A percentile compares a stretch with the other conserved stretches of the same genome.
These are phyloP conservation scores for Ectropis grisescens DNA, from an alignment of 1,140 invertebrate species.

Conservation along the genomic window DNA sequence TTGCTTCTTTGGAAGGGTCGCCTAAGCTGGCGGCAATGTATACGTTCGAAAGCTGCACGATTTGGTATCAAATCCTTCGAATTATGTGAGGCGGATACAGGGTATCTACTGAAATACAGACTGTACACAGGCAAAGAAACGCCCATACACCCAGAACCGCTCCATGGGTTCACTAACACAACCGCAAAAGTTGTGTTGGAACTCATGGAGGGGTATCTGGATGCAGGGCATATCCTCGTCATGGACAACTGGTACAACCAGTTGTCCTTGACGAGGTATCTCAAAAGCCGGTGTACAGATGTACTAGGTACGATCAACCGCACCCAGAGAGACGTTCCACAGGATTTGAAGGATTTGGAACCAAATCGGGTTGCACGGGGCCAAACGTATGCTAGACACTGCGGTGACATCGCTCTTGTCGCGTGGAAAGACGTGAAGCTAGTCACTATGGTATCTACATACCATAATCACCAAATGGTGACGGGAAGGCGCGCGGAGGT, in stretches of 20 bases:
- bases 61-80: slow-evolving; percentile 22
- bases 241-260: slow-evolving; percentile 10
- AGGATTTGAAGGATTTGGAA: too few species aligned
- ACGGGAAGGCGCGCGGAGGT: slow-evolving; percentile 6
- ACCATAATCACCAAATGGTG: slow-evolving; percentile 7
- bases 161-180: slow-evolving; percentile 9
- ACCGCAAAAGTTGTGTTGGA: too few species aligned
- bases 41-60: slow-evolving; percentile 22
- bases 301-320: slow-evolving; percentile 14
- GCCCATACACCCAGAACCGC: slow-evolving; percentile 2
- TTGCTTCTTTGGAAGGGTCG: too few species aligned
- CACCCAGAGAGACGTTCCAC: slow-evolving; percentile 4
- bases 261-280: slow-evolving; percentile 12
- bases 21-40: too few species aligned
- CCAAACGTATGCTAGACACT: too few species aligned
- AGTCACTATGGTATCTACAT: slow-evolving; percentile 15
- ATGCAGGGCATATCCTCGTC: too few species aligned
- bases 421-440: slow-evolving; percentile 20
- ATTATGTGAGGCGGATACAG: slow-evolving; percentile 15
- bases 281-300: too few species aligned
- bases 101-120: slow-evolving; percentile 8
- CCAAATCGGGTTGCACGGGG: too few species aligned
- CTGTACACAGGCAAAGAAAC: slow-evolving; percentile 11
- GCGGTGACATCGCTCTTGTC: slow-evolving; percentile 8
- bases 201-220: too few species aligned